Percentiles rank a stretch among this genome's conserved stretches.
These are phyloP conservation scores for Aproaerema taeniolella DNA, from an alignment of 2,888 invertebrate species.

Conservation along the genomic window DNA sequence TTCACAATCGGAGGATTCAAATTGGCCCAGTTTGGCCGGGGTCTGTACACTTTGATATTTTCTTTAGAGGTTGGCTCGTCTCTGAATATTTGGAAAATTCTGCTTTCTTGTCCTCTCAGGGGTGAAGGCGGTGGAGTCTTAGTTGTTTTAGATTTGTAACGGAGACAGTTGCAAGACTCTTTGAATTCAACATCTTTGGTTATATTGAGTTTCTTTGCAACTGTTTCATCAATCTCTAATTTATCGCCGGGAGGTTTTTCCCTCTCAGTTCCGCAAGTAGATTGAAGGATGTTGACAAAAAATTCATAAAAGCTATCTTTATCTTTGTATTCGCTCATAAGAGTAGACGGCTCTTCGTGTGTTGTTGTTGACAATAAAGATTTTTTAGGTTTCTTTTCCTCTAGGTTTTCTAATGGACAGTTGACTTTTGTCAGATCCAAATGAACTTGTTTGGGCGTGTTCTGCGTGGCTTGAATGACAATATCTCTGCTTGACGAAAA, in stretches of 20 bases:
- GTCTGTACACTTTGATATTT: constrained; percentile 1
- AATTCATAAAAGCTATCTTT: constrained; percentile 43
- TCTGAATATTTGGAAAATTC: background rate
- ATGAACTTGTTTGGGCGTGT: background rate
- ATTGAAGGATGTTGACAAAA: constrained; percentile 49
- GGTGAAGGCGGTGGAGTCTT: too few species aligned
- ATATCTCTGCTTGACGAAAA: background rate
- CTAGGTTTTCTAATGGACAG: background rate
- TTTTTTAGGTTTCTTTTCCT: constrained; percentile 17
- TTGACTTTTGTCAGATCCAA: background rate
- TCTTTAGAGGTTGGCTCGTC: background rate
- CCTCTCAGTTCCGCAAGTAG: constrained; percentile 35
- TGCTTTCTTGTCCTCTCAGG: too few species aligned
- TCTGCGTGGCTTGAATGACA: too few species aligned
- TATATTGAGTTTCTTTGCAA: constrained; percentile 32
- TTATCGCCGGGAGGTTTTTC: constrained; percentile 26
- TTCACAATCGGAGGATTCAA: constrained; percentile 1
- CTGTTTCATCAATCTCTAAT: constrained; percentile 38
- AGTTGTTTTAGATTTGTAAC: too few species aligned
- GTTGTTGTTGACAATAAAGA: constrained; percentile 18
- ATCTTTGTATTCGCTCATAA: constrained; percentile 23
- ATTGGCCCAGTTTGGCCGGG: background rate
- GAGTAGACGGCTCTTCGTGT: constrained; percentile 28
- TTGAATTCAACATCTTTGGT: background rate
- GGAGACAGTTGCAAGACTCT: too few species aligned